Base-by-base conservation (phyloP, 2,113 vertebrate genomes). In the Scalopus aquaticus region DNA sequence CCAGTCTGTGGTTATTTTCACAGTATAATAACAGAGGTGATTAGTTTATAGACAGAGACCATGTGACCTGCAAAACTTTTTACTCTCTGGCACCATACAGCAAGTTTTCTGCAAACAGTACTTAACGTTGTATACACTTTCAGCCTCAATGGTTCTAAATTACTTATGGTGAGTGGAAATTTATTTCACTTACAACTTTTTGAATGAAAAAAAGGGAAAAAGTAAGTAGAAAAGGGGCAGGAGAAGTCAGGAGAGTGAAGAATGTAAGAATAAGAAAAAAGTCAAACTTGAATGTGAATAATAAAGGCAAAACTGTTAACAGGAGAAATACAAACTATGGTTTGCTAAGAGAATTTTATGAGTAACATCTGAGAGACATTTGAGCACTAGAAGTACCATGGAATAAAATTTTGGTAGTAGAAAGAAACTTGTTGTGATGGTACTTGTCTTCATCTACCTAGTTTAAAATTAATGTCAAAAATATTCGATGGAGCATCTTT, bases 261-360 rank as follows among this genome's bases (percentile, higher is more conserved):
- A 74, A 74, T 28, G 20, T 2, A 72, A 78, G 46, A 26, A 9
- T 88, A 72, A 67, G 79, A 95, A n/a, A 1, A 73, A 51, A 79
- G 64, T 96, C n/a, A 72, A 60, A 17, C 46, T 26, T 86, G 62
- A 85, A 56, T 95, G 20, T 95, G 82, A 44, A 32, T 92, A 81
- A 82, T 76, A 91, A 69, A 87, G 91, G 93, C 74, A 90, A 70
- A 83, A 62, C 72, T 93, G 79, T 91, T n/a, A 67, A 15, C 16
- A 30, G 30, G 70, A 86, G 92, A 78, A 58, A 94, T 95, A 60
- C 88, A 95, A 70, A 54, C 96, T 95, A 97, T 60, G 19, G 90
- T 82, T 96, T 95, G 93, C 91, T 96, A 94, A 88, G 90, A 94
- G 84, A 81, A 87, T 94, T 51, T 0, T 67, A 72, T 96, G 94